Evolutionary conservation across 2,888 invertebrate species (phyloP), one percentile per base, ranked within the genome.

Genomic region (Chrysolina haemoptera): DNA sequence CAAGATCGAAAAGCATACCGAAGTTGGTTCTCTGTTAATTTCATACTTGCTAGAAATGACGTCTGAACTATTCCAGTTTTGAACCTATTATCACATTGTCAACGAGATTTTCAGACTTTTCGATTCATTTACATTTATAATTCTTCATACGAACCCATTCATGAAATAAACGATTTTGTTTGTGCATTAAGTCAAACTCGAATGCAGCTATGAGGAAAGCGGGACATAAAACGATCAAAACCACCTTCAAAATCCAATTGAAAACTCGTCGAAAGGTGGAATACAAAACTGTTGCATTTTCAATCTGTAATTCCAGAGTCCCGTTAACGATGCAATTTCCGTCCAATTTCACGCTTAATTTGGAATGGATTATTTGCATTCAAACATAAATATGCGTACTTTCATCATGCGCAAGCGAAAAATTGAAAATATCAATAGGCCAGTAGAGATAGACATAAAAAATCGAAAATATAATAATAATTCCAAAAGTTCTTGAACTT

Each of bases 341-440:
- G 70, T 67, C 63, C 70, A 74, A 74, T 74, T 74, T 70, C 40
- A 64, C 46, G 55, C 70, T 66, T 70, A 70, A 74, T 74, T 74
- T 70, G 66, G 55, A 74, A 70, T 70, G 66, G 70, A 74, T 74
- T 70, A 70, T 74, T 74, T 74, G 55, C 59, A 74, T 74, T 70
- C 62, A 63, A 63, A 67, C 73, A 55, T 66, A 67, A 67, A 70
- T 53, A 70, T 63, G 62, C 50, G 41, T 62, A 22, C 62, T 70
- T 66, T 27, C 27, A 59, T 59, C 71, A 35, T 16, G 48, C 59
- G 14, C 18, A 27, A 65, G 70, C 46, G 71, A 71, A 73, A 73
- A 68, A 68, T 41, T 46, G 68, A 68, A 59, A 59, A 73, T 70
- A 65, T 16, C 4, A 41, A 65, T n/a, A n/a, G n/a, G n/a, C n/a